Evolutionary conservation across 2,888 invertebrate genomes (phyloP).

Genomic region (Catocala sponsa): DNA sequence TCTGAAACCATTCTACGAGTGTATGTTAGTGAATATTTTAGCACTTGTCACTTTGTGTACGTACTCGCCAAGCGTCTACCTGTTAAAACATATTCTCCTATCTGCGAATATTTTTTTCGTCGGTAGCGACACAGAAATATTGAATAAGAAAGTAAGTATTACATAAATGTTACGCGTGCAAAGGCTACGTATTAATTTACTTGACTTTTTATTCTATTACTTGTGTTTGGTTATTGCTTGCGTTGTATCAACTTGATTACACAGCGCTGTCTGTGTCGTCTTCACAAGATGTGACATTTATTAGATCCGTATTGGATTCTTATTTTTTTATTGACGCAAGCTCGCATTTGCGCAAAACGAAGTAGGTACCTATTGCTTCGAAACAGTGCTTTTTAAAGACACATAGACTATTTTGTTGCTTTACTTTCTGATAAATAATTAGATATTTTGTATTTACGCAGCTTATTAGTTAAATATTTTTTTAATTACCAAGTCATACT

Average conservation of each 20-base stretch:
- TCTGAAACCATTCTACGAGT: too few species aligned
- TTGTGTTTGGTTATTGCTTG: slow-evolving; percentile 19
- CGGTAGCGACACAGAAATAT: slow-evolving; percentile 34
- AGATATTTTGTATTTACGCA: too few species aligned
- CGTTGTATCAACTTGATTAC: slow-evolving; percentile 28
- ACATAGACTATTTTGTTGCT: too few species aligned
- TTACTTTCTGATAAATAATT: too few species aligned
- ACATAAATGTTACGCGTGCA: slow-evolving; percentile 42
- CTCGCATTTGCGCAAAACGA: neutral
- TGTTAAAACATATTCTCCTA: slow-evolving; percentile 37
- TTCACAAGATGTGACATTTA: slow-evolving; percentile 30
- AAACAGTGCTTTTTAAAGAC: too few species aligned
- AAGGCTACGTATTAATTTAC: slow-evolving; percentile 37
- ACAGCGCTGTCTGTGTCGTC: slow-evolving; percentile 16
- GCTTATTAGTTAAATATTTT: too few species aligned
- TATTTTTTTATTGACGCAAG: slow-evolving; percentile 21
- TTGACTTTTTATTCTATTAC: slow-evolving; percentile 41
- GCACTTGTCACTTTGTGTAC: slow-evolving; percentile 19
- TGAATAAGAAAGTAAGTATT: slow-evolving; percentile 48
- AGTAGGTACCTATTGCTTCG: too few species aligned
- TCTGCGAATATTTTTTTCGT: slow-evolving; percentile 27
- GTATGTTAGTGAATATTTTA: slow-evolving; percentile 19
- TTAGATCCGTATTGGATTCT: slow-evolving; percentile 20
- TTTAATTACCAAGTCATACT: too few species aligned
- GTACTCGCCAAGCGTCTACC: slow-evolving; percentile 33